These are phyloP conservation scores for Pissodes strobi DNA, from an alignment of 1,140 invertebrate species.

Conservation along the genomic window DNA sequence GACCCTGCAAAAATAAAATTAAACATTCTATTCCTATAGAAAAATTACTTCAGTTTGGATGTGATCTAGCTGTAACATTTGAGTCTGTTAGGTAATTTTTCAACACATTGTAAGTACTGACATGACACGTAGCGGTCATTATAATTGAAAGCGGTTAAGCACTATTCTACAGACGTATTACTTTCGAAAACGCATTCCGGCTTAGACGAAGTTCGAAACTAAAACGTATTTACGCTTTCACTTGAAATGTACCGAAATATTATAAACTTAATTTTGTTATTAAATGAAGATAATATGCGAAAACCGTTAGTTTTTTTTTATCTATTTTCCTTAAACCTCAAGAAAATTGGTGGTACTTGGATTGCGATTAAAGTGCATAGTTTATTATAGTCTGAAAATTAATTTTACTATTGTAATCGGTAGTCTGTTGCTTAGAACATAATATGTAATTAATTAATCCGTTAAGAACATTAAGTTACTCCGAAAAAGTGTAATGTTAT, in stretches of 20 bases:
- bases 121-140: not conserved
- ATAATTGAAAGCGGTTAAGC: not conserved
- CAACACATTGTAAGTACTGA: constrained; percentile 20
- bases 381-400: no score
- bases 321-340: not conserved
- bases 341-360: no score
- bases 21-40: not conserved
- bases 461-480: no score
- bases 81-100: constrained; percentile 9
- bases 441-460: no score
- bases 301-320: not conserved
- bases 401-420: no score
- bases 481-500: no score
- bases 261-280: constrained; percentile 20
- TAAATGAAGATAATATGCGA: constrained; percentile 20
- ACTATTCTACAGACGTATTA: not conserved
- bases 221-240: not conserved
- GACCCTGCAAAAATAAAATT: no score
- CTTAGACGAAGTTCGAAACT: not conserved
- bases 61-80: not conserved
- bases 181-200: no score
- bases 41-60: constrained; percentile 7
- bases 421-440: no score
- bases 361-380: no score
- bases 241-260: constrained; percentile 7